phyloP scores from a whole-genome alignment of 2,113 vertebrate species.

The Okapia johnstoni region DNA sequence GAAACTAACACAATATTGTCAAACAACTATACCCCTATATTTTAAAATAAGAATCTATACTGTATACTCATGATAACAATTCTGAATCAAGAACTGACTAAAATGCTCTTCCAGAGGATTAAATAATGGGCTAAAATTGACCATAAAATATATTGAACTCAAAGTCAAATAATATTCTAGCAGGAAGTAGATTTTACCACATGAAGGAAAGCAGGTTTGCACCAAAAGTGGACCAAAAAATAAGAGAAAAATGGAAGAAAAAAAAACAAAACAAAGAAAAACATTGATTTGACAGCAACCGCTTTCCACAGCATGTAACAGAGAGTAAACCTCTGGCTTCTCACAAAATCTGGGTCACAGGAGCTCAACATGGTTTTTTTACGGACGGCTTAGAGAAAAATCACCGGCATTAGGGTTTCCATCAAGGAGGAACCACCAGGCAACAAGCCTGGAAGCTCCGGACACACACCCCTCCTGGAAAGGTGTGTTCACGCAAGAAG shows the following conservation, averaged over 20 bases:
- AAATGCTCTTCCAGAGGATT: not conserved
- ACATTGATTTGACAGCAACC: not conserved
- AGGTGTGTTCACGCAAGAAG: not conserved
- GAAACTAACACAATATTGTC: not conserved
- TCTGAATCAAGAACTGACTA: not conserved
- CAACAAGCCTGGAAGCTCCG: not conserved
- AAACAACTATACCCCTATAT: not conserved
- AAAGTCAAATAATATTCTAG: slow-evolving; percentile 29
- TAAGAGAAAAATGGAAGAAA: not conserved
- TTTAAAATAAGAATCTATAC: not conserved
- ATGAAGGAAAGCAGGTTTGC: slow-evolving; percentile 1
- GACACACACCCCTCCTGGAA: not conserved
- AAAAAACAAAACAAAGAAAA: not conserved
- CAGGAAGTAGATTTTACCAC: not conserved
- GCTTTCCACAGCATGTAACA: not conserved
- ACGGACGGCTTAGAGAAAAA: not conserved
- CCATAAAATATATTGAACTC: not conserved
- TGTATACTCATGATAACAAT: not conserved
- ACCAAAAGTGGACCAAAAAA: not conserved
- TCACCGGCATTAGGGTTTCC: not conserved
- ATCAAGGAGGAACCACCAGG: not conserved
- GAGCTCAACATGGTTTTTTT: not conserved
- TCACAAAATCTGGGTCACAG: not conserved
- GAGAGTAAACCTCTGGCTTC: not conserved
- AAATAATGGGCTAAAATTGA: slow-evolving; percentile 4